phyloP scores from a whole-genome alignment of 2,888 invertebrate genomes.

The Spisula subtruncata region DNA sequence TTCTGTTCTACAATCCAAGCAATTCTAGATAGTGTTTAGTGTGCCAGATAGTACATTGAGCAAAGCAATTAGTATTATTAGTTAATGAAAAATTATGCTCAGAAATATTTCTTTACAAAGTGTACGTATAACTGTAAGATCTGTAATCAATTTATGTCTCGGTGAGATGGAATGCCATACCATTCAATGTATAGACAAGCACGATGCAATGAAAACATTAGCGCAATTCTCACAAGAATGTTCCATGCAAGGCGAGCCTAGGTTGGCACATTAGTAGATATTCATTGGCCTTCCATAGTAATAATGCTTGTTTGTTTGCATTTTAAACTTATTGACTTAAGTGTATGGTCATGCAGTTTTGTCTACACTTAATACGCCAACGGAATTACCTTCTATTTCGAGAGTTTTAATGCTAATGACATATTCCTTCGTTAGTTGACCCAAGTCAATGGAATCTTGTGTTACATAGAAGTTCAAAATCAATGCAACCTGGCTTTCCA shows the following conservation, averaged over 20 bases:
- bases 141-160: slow-evolving; percentile 13
- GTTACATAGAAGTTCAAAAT: too few relatives aligned
- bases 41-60: background rate
- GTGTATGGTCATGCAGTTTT: too few relatives aligned
- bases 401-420: too few relatives aligned
- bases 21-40: background rate
- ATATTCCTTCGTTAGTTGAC: too few relatives aligned
- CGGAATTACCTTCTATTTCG: too few relatives aligned
- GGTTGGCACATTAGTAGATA: background rate
- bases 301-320: too few relatives aligned
- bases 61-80: slow-evolving; percentile 12
- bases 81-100: background rate
- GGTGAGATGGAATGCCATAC: background rate
- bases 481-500: too few relatives aligned
- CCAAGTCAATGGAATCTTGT: too few relatives aligned
- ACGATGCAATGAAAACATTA: background rate
- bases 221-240: background rate
- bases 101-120: background rate
- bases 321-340: too few relatives aligned
- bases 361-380: too few relatives aligned
- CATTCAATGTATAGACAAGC: background rate
- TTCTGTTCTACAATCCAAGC: background rate
- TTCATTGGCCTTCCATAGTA: too few relatives aligned
- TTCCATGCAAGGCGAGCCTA: background rate
- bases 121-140: background rate